Evolutionary conservation across 2,888 invertebrate species (phyloP), one percentile per base, ranked within the genome.

Genomic region (Mythimna loreyi): DNA sequence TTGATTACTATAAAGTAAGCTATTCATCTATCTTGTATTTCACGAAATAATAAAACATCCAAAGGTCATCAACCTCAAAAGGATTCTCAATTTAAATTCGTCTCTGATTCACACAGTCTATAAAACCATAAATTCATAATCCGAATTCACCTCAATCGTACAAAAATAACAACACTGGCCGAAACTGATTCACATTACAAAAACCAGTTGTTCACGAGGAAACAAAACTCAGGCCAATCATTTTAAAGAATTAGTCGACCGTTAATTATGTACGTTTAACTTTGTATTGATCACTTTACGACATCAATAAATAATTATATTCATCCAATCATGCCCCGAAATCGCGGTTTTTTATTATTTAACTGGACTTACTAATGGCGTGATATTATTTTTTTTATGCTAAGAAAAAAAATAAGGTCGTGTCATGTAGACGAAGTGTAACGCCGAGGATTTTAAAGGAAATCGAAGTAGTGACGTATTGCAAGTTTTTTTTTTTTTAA

Each of bases 221-320:
- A 85, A 80, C 73, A 67, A 63, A 77, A 53, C 60, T 65, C 62
- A 62, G 75, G 68, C 73, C 85, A 83, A 83, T 85, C 85, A 76
- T 85, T 70, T 83, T 64, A 79, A 62, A 76, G 69, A 75, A 83
- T 83, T 85, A 84, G 82, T 67, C 61, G 78, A 79, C 78, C 74
- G 84, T 75, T 83, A 73, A 83, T 85, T 83, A 83, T 81, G 76
- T 84, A 78, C 82, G 74, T 84, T 83, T 85, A 85, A 85, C 72
- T 81, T 76, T 76, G 82, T 76, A 85, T 85, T 85, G 84, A 83
- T 85, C 72, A 81, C 74, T 83, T 83, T 83, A 83, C 70, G 85
- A 84, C 85, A 78, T 74, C 84, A 85, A 83, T 83, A 85, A 85
- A 85, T 83, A 83, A 83, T 81, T 83, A 76, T 76, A 78, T 83